phyloP scores from a whole-genome alignment of 2,888 invertebrate species.

The Acronicta psi region DNA sequence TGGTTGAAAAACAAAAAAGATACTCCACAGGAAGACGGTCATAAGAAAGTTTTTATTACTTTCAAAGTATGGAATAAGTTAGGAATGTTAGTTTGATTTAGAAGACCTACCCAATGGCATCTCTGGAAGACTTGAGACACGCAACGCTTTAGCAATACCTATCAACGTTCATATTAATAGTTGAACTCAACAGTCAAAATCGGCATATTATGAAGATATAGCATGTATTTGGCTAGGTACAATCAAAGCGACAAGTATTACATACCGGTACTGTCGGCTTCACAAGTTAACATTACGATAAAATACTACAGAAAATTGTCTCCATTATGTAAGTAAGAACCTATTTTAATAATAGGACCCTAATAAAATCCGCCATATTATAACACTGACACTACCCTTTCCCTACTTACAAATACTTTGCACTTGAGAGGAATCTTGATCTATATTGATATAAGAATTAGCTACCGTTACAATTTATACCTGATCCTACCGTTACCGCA shows the following conservation, averaged over 20 bases:
- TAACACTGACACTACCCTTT: slow-evolving; percentile 52
- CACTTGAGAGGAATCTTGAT: slow-evolving; percentile 56
- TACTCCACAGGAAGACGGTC: slow-evolving; percentile 42
- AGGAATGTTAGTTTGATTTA: slow-evolving; percentile 50
- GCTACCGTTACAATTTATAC: slow-evolving; percentile 42
- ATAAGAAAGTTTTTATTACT: slow-evolving; percentile 34
- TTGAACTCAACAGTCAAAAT: slow-evolving; percentile 18
- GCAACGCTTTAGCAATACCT: slow-evolving; percentile 30
- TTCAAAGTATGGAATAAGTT: slow-evolving; percentile 36
- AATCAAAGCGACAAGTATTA: slow-evolving; percentile 42
- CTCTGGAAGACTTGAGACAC: slow-evolving; percentile 67
- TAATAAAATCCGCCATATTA: slow-evolving; percentile 54
- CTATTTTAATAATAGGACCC: slow-evolving; percentile 60
- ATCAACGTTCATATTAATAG: slow-evolving; percentile 23
- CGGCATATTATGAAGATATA: slow-evolving; percentile 13
- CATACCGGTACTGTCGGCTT: slow-evolving; percentile 27
- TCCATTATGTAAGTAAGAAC: slow-evolving; percentile 46
- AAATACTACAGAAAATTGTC: slow-evolving; percentile 52
- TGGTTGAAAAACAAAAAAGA: slow-evolving; percentile 45
- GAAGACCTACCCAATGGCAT: slow-evolving; percentile 57
- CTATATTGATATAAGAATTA: slow-evolving; percentile 34
- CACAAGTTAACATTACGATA: slow-evolving; percentile 21
- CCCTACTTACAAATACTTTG: slow-evolving; percentile 65
- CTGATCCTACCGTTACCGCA: slow-evolving; percentile 39
- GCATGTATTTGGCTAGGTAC: slow-evolving; percentile 45